Base-by-base conservation (phyloP, 2,888 invertebrate genomes). In the Callinectes sapidus region DNA sequence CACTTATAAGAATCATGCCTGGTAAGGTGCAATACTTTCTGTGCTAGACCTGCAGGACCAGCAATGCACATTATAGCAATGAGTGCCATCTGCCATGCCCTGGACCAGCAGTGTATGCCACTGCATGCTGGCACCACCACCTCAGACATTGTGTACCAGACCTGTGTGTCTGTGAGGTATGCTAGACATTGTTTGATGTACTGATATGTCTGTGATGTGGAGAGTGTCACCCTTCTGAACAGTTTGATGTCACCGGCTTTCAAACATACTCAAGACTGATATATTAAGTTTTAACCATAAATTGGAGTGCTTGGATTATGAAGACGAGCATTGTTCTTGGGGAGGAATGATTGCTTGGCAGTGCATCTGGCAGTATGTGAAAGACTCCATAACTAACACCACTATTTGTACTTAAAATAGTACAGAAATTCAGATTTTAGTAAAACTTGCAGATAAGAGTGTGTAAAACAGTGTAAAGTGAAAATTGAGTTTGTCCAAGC, bases 351-450 rank as follows among this genome's bases (percentile, higher is more conserved):
- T 71, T n/a, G 71, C 28, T 71, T 71, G 71, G 71, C 71, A 71
- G 71, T 71, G 71, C 71, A 71, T n/a, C 13, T 71, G 71, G 71
- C 71, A 71, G 71, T 71, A 71, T n/a, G 71, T 28, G 71, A 71
- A 71, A 6, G 6, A 71, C 71, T 71, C 71, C 71, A 71, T 28
- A 71, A 71, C 71, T 28, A 71, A 71, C 71, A 71, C 71, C 71
- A 71, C 28, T n/a, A 28, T 71, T 71, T 71, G 71, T 71, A 71
- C 71, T 71, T 71, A n/a, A n/a, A 23, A 28, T 8, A 71, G 71
- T 71, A 71, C 71, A 71, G 71, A 28, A 71, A 71, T n/a, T 6
- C 13, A 71, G 28, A 28, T 10, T 71, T 71, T 28, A 28, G 71
- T 28, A 71, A 28, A 28, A 71, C 71, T 71, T 71, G 71, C 28